A percentile compares a stretch with the other conserved stretches of the same genome.
These are phyloP conservation scores for Bergia sp. DNA, from an alignment of 92 coral and sea anemone species.

Conservation along the genomic window DNA sequence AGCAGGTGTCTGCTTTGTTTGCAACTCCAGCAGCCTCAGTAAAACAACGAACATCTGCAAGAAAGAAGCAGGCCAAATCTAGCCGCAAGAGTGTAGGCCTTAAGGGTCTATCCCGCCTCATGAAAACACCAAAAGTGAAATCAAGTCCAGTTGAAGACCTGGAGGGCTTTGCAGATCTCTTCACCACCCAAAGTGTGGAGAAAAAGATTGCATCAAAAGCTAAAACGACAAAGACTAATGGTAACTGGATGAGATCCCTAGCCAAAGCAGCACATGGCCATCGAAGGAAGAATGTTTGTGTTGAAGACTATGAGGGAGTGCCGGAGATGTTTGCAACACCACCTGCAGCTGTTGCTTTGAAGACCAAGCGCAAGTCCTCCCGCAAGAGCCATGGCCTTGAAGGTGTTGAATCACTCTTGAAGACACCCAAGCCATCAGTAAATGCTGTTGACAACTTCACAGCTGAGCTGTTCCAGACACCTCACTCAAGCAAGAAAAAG, in stretches of 20 bases:
- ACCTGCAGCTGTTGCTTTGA: not conserved
- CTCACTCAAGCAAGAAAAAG: constrained; percentile 13
- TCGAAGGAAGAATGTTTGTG: constrained; percentile 34
- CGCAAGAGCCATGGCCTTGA: constrained; percentile 31
- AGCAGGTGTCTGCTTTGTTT: constrained; percentile 64
- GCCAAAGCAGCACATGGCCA: constrained; percentile 65
- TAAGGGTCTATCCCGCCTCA: constrained; percentile 53
- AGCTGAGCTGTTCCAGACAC: constrained; percentile 57
- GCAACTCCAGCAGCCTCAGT: constrained; percentile 58
- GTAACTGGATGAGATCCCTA: constrained; percentile 75
- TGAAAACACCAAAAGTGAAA: constrained; percentile 67
- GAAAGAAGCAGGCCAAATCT: constrained; percentile 23
- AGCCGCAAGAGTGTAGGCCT: constrained; percentile 69
- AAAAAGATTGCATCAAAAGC: constrained; percentile 25
- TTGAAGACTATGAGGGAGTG: constrained; percentile 59
- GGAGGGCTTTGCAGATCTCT: constrained; percentile 66
- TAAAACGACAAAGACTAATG: constrained; percentile 40
- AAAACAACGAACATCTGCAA: constrained; percentile 8
- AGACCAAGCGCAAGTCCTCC: not conserved
- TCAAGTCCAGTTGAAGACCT: constrained; percentile 50
- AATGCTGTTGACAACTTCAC: constrained; percentile 39
- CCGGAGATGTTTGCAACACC: constrained; percentile 75
- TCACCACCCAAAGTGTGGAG: constrained; percentile 61
- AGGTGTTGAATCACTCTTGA: constrained; percentile 49
- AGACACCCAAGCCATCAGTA: constrained; percentile 42